Evolutionary conservation across 2,888 invertebrate genomes (phyloP), one percentile per base, ranked within the genome.

Genomic region (Chalcosyrphus nemorum): DNA sequence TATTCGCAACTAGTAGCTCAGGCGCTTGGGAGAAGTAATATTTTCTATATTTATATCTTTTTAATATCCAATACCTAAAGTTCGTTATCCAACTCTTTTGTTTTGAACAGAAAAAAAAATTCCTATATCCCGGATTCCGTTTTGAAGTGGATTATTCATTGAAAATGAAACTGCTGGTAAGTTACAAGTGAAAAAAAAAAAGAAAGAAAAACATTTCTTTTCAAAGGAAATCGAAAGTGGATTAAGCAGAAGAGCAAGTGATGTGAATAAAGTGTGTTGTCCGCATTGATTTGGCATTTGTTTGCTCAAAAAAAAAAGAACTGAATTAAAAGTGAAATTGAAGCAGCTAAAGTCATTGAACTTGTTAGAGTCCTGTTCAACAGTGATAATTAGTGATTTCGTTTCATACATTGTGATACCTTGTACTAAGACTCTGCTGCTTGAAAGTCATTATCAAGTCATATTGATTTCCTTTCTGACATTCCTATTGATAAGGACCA

Each of bases 101-200:
- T 88, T 87, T 87, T 47, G 38, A 27, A 50, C n/a, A 66, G 66
- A 68, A 4, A n/a, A 21, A 52, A 71, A 38, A 61, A 45, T 70
- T 63, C 45, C 21, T 61, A 56, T 54, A 80, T 68, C 82, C 82
- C 82, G 82, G 84, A 84, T 63, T 24, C 65, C 72, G 68, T 29
- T 81, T 70, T 68, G 74, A 57, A 74, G 84, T 80, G 84, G 84
- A 84, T 84, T 63, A 84, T 17, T 43, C 35, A 59, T 45, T 70
- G 29, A 68, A 87, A 88, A 91, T 90, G 91, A 90, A 91, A 89
- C 88, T 90, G 88, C 88, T 90, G 90, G 90, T 90, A 89, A 88
- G 91, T 90, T 38, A 19, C n/a, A 38, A 61, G 50, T 61, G 70
- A 11, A 38, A 43, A 61, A 41, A 29, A 45, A 54, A 35, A 24